phyloP scores from a whole-genome alignment of 1,140 invertebrate species.

The Diorhabda sublineata region DNA sequence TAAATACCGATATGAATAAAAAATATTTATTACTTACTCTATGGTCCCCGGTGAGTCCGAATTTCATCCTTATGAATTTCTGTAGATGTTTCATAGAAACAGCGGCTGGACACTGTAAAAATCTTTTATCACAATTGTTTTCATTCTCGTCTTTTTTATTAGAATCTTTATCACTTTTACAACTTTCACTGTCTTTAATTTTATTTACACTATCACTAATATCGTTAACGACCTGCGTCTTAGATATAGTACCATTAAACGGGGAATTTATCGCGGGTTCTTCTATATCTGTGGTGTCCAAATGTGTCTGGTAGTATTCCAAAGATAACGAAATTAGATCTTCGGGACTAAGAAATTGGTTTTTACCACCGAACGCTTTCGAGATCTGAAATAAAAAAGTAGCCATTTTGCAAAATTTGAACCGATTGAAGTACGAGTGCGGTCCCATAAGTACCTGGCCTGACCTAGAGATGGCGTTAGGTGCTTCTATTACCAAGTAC shows the following conservation, averaged over 20 bases:
- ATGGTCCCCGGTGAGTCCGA: conserved; percentile 54
- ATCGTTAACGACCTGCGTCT: conserved; percentile 7
- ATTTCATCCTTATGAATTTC: conserved; percentile 70
- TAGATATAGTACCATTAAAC: not conserved
- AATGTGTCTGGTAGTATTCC: conserved; percentile 53
- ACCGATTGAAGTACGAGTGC: too few species aligned
- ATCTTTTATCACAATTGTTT: conserved; percentile 47
- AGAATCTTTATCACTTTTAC: conserved; percentile 21
- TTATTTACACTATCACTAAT: conserved; percentile 4
- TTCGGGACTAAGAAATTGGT: conserved; percentile 61
- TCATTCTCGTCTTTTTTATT: conserved; percentile 7
- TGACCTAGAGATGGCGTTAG: too few species aligned
- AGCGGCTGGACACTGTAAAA: conserved; percentile 66
- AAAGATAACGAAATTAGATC: conserved; percentile 87
- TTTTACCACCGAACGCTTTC: conserved; percentile 28
- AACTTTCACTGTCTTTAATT: conserved; percentile 19
- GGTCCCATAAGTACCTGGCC: too few species aligned
- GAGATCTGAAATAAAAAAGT: conserved; percentile 25
- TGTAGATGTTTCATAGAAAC: conserved; percentile 66
- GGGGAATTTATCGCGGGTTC: conserved; percentile 11
- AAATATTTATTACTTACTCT: conserved; percentile 44
- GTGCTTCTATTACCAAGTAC: too few species aligned
- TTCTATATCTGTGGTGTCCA: conserved; percentile 31
- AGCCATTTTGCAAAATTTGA: not conserved
- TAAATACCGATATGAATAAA: not conserved